These are phyloP conservation scores for Globodera rostochiensis DNA, from an alignment of 1,140 invertebrate genomes.

Conservation along the genomic window DNA sequence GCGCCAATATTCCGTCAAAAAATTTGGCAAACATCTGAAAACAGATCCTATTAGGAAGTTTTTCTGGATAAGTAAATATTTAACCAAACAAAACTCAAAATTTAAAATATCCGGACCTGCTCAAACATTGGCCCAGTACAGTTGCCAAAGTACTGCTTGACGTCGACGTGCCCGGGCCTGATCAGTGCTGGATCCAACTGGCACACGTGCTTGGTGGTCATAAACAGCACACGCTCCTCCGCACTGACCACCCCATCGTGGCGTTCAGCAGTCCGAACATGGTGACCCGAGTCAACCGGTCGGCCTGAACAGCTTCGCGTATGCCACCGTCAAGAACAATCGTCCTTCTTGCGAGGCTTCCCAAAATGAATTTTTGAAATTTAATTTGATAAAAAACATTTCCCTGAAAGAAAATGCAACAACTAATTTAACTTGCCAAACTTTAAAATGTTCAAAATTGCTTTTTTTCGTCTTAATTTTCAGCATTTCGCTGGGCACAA, in stretches of 20 bases:
- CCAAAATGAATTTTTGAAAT: conserved; percentile 75
- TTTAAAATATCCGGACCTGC: conserved; percentile 18
- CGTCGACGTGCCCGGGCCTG: conserved; percentile 89
- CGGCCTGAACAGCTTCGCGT: conserved; percentile 77
- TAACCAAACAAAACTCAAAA: not conserved
- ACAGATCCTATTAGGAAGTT: not conserved
- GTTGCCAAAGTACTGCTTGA: conserved; percentile 88
- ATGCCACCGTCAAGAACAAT: conserved; percentile 85
- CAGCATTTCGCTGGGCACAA: conserved; percentile 18
- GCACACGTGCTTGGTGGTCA: conserved; percentile 98
- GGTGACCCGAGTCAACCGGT: conserved; percentile 87
- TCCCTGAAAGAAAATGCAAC: too few species aligned
- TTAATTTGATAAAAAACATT: too few species aligned
- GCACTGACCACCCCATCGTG: conserved; percentile 95
- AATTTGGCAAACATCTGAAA: conserved; percentile 61
- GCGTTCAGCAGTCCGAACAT: conserved; percentile 96
- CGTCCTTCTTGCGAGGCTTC: conserved; percentile 82
- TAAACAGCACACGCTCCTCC: conserved; percentile 94
- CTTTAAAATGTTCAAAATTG: too few species aligned
- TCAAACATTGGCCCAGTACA: conserved; percentile 71
- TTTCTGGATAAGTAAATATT: not conserved
- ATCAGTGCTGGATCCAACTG: conserved; percentile 94
- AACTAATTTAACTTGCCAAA: too few species aligned
- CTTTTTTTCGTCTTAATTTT: not conserved
- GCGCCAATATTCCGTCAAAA: conserved; percentile 47